Evolutionary conservation across 2,797 vertebrate genomes (phyloP), one percentile per base, ranked within the genome.

Genomic region (Pseudomugil gertrudae): DNA sequence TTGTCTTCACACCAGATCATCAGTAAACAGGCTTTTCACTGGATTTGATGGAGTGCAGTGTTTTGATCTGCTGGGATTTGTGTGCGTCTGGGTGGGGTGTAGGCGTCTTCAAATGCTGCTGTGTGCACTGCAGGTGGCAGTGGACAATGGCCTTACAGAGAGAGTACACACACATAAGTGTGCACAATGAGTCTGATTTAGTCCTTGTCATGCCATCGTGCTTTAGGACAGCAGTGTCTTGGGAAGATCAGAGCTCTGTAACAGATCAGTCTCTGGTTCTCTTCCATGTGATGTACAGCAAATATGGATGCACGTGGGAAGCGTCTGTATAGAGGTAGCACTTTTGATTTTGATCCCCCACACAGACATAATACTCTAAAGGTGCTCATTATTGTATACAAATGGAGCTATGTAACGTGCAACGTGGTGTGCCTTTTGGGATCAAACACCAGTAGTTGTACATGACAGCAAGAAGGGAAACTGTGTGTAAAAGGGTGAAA

Each of bases 31-130:
- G 81, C 86, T 88, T 89, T 90, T 84, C 83, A 73, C 57, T 87
- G 88, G 86, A 89, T 90, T 85, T 85, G 83, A 90, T 84, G 81
- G 85, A 87, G 83, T 86, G 81, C 75, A 32, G 72, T 65, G 76
- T 87, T 90, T 91, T 90, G 89, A 92, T 90, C 84, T 86, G 76
- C 35, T 53, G 63, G 78, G 87, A 83, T 86, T 82, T 85, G 76
- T 50, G 54, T 71, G 69, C 61, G 61, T 66, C 43, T 65, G 75
- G 66, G 83, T 50, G 52, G 52, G 54, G 33, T 53, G 35, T 69
- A 62, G 50, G 57, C 48, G 43, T 53, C 67, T 38, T 76, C 35
- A 63, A 72, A 78, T 65, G 68, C 70, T 69, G 65, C 57, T 40
- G 54, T 63, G 72, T 35, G 66, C 72, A 85, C 87, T 84, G 86